Evolutionary conservation across 1,140 invertebrate genomes (phyloP).

Genomic region (Pseudomyrmex gracilis): DNA sequence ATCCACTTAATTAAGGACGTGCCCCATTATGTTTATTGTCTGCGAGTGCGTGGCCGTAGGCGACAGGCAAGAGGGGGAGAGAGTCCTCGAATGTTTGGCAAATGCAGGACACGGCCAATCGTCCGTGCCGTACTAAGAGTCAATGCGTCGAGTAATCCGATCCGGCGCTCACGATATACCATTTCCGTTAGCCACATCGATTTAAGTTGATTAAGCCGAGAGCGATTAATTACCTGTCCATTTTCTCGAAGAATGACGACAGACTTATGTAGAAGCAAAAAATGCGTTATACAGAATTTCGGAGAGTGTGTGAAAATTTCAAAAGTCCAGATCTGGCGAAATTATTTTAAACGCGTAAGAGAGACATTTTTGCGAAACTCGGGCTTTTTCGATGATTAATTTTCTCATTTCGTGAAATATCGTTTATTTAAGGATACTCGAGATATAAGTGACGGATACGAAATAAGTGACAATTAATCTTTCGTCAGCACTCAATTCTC

Average conservation of each 20-base stretch:
- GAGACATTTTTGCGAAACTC: not conserved
- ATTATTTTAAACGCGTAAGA: not conserved
- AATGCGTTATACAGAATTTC: not conserved
- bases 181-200: not conserved
- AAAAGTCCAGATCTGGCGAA: not conserved
- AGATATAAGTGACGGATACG: too few relatives aligned
- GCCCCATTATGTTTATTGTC: slow-evolving; percentile 79
- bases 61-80: slow-evolving; percentile 29
- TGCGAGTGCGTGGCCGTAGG: slow-evolving; percentile 49
- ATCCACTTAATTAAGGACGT: slow-evolving; percentile 81
- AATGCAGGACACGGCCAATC: slow-evolving; percentile 69
- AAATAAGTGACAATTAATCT: not conserved
- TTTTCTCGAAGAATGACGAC: not conserved
- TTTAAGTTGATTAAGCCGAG: slow-evolving; percentile 8
- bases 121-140: slow-evolving; percentile 61
- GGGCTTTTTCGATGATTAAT: not conserved
- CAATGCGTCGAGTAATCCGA: slow-evolving; percentile 61
- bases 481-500: too few relatives aligned
- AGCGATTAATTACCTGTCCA: not conserved
- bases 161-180: slow-evolving; percentile 24
- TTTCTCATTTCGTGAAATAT: not conserved
- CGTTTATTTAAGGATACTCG: not conserved
- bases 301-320: not conserved
- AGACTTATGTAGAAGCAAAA: not conserved
- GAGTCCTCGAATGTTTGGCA: slow-evolving; percentile 68